Evolutionary conservation across 2,888 invertebrate species (phyloP), one percentile per base, ranked within the genome.

Genomic region (Microchrysa polita): DNA sequence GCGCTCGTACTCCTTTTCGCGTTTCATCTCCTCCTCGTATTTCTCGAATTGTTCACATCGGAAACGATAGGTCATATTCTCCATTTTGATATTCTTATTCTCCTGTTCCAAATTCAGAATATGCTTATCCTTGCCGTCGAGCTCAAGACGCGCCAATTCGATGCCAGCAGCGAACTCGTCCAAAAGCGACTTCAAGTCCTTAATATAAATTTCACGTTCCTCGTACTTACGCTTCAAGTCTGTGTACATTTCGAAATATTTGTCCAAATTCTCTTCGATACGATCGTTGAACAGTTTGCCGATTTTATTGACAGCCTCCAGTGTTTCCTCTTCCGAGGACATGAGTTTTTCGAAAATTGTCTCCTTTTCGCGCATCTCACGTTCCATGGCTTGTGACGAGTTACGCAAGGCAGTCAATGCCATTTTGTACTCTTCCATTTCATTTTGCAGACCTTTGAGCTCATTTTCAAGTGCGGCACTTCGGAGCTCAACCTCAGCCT

Each of bases 221-320:
- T 85, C 85, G 75, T 84, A 84, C 77, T 84, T 85, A 75, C 79
- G 80, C 74, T 82, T 82, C 42, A 85, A 79, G 53, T 85, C 85
- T 75, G 81, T 79, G 79, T 83, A 84, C 80, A 84, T 79, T 73
- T 83, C 82, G 23, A 82, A 80, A 77, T 85, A 85, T 78, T 82
- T 84, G 73, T 81, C 81, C 65, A 82, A 81, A 77, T 84, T 83
- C 14, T 80, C 80, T 73, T 84, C 83, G 76, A 85, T 82, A 73
- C 83, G 83, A 79, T 83, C 82, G 81, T 85, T 84, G 81, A 85
- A 85, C 78, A 83, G 82, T 81, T 82, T 83, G 77, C 83, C 83
- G 82, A 85, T 84, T 80, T 85, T 83, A 80, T 83, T 83, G 79
- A 85, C 83, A 80, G 83, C 84, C 76, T 82, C 83, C 78, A 84